A percentile compares a stretch with the other conserved stretches of the same genome.
Conservation (phyloP, 2,113 vertebrate genomes). For the Albula glossodonta region DNA sequence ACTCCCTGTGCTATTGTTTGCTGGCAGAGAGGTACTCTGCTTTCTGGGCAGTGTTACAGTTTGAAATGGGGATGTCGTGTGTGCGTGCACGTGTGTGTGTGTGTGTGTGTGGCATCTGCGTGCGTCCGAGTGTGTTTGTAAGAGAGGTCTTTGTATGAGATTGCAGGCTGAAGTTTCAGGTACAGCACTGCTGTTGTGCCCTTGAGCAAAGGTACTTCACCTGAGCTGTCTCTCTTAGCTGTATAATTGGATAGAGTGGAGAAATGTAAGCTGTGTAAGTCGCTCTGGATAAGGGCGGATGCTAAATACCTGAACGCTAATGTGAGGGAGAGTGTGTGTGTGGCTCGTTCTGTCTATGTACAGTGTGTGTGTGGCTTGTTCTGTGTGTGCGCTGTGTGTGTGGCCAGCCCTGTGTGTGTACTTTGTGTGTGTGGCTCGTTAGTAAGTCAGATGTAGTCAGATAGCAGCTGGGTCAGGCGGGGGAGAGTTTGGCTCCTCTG, state of each 20-base stretch:
- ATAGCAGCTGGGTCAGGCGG: slow-evolving; percentile 32
- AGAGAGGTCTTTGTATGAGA: not conserved
- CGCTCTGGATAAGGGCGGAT: too few relatives aligned
- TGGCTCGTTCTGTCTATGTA: not conserved
- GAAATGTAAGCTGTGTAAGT: too few relatives aligned
- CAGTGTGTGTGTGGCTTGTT: not conserved
- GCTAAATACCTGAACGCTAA: too few relatives aligned
- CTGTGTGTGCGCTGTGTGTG: slow-evolving; percentile 16
- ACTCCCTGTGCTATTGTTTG: not conserved
- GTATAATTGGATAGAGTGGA: too few relatives aligned
- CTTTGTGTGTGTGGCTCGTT: slow-evolving; percentile 28
- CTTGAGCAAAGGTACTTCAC: too few relatives aligned
- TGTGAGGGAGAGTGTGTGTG: slow-evolving; percentile 3
- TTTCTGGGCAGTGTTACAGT: not conserved
- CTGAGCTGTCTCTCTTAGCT: too few relatives aligned
- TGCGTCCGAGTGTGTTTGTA: not conserved
- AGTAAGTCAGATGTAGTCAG: slow-evolving; percentile 36
- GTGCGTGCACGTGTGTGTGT: not conserved
- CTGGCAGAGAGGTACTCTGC: not conserved
- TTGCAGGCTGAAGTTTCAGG: not conserved
- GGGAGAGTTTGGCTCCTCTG: slow-evolving; percentile 7
- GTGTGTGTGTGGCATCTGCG: not conserved
- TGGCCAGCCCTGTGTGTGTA: not conserved
- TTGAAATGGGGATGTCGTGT: not conserved
- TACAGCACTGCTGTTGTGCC: too few relatives aligned